Evolutionary conservation across 2,113 vertebrate species (phyloP).

Genomic region (Condylura cristata): DNA sequence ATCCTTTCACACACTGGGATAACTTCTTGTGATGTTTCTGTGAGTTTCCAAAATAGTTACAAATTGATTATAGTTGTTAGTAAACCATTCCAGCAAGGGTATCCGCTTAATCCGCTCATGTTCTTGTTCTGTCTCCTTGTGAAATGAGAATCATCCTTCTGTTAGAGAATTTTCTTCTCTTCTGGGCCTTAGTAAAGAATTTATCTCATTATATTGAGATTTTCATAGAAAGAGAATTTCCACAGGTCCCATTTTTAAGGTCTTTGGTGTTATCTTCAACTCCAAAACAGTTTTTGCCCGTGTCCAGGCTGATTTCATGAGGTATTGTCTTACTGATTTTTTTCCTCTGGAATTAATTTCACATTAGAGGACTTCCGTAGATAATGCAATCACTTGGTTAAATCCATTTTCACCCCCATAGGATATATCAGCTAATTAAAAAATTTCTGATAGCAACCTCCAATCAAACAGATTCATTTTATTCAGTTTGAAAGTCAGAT

Average conservation of each 20-base stretch:
- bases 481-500: constrained; percentile 98
- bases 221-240: constrained; percentile 99
- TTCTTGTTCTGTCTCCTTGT: constrained; percentile 99
- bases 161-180: constrained; percentile 98
- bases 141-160: constrained; percentile 99
- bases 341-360: constrained; percentile 99
- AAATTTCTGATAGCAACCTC: constrained; percentile 98
- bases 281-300: constrained; percentile 98
- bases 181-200: constrained; percentile 97
- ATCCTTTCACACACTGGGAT: constrained; percentile 99
- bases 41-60: constrained; percentile 99
- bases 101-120: constrained; percentile 99
- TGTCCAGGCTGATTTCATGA: constrained; percentile 99
- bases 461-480: constrained; percentile 99
- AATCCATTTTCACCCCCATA: constrained; percentile 99
- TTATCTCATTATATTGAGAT: constrained; percentile 99
- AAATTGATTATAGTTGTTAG: constrained; percentile 99
- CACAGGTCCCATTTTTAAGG: constrained; percentile 99
- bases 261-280: constrained; percentile 99
- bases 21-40: constrained; percentile 98
- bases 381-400: constrained; percentile 99
- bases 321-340: constrained; percentile 99
- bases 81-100: constrained; percentile 99
- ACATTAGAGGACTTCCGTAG: constrained; percentile 99
- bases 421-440: constrained; percentile 99